Evolutionary conservation across 37 sponge, comb jelly and placozoan genomes (phyloP), one percentile per base, ranked within the genome.

Genomic region (Hexactinellida sp.): DNA sequence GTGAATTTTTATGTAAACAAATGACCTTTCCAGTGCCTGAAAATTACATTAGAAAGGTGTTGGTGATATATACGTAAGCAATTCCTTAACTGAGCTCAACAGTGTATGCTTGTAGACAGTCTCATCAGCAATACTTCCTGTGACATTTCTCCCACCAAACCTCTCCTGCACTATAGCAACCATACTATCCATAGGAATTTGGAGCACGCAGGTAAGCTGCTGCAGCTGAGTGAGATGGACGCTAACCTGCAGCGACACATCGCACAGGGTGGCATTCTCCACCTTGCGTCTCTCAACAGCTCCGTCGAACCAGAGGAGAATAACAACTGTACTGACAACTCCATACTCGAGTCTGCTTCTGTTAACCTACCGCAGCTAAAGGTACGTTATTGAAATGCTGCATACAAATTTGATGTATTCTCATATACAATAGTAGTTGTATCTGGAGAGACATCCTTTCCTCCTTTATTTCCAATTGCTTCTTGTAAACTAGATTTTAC

Each of bases 141-240:
- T 32, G 76, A 3, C 34, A 63, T n/a, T 23, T 25, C 13, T 13
- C 13, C 10, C 47, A 16, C 47, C 13, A n/a, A n/a, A n/a, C 47
- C 47, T 16, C 10, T 41, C 47, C 47, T 41, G 47, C 47, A 41
- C 47, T 16, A 5, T 13, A 41, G 13, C 5, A 5, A 5, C 47
- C 5, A 13, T 5, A 41, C 47, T 13, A 41, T 41, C 47, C 47
- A n/a, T n/a, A n/a, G n/a, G n/a, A n/a, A n/a, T n/a, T n/a, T 63
- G 76, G 76, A 63, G 76, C 76, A 63, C 34, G 76, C 76, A 28
- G 76, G 30, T 7, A 23, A 63, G 76, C 76, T 63, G 76, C 76
- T 21, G 34, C 76, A 63, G 34, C 76, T 63, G 76, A 63, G 76
- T 63, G 76, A 63, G 76, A 63, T 63, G 76, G 76, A 63, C 34